Percentiles rank a stretch among this genome's conserved stretches.
phyloP scores from a whole-genome alignment of 2,113 vertebrate species.

The Grus americana region DNA sequence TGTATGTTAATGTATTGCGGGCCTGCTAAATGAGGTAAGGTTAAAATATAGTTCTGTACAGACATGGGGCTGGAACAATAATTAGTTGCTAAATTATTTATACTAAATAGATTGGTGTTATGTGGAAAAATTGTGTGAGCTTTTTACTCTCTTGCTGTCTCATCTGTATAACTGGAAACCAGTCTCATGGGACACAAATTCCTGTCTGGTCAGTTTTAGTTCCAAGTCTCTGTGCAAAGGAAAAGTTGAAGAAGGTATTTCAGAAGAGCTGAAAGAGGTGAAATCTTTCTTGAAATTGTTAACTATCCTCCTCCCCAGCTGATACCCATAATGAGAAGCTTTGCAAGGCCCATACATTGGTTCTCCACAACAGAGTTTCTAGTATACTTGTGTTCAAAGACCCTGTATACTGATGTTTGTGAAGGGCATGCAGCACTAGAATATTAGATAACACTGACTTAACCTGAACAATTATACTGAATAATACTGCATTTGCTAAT shows the following conservation, averaged over 20 bases:
- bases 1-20: not conserved
- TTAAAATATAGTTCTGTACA: not conserved
- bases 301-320: not conserved
- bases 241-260: slow-evolving; percentile 1
- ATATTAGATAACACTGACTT: not conserved
- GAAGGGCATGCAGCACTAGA: not conserved
- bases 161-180: slow-evolving; percentile 30
- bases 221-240: not conserved
- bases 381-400: not conserved
- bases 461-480: not conserved
- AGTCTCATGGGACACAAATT: slow-evolving; percentile 25
- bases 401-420: not conserved
- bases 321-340: not conserved
- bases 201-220: slow-evolving; percentile 46
- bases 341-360: accelerated
- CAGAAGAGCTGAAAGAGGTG: not conserved
- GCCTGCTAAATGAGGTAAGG: not conserved
- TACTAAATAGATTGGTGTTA: not conserved
- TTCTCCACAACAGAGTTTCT: not conserved
- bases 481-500: not conserved
- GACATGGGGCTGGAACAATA: not conserved
- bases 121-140: slow-evolving; percentile 8
- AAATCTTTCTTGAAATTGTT: not conserved
- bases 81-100: not conserved
- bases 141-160: not conserved